Percentiles rank a stretch among this genome's conserved stretches.
Conservation (phyloP, 2,888 invertebrate genomes). For the Cantharis rustica region DNA sequence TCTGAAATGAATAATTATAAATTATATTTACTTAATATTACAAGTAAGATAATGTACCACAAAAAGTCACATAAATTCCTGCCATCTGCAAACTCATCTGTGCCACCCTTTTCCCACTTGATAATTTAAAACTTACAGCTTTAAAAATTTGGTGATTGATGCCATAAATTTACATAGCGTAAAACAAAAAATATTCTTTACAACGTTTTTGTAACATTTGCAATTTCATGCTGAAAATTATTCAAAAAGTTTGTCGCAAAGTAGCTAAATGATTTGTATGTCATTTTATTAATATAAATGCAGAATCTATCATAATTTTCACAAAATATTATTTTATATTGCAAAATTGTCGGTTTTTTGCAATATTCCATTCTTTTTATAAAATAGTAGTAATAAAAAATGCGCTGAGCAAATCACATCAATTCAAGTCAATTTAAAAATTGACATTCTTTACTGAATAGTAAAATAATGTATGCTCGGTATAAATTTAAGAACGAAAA, state of each 20-base stretch:
- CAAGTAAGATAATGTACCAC: background rate
- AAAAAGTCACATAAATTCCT: background rate
- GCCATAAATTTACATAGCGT: background rate
- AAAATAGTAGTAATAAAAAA: background rate
- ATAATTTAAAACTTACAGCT: background rate
- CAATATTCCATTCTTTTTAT: background rate
- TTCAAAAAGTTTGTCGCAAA: background rate
- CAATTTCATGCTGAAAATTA: background rate
- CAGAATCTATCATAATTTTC: background rate
- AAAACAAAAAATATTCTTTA: background rate
- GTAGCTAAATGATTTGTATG: background rate
- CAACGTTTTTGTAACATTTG: background rate
- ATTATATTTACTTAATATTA: background rate
- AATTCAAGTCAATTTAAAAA: background rate
- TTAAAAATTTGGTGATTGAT: background rate
- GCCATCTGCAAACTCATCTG: background rate
- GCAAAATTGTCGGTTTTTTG: background rate
- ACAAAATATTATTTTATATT: background rate
- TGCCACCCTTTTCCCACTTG: background rate
- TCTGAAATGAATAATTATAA: too few species aligned
- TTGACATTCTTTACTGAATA: background rate
- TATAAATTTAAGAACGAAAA: background rate
- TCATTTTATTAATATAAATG: background rate
- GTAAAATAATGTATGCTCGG: background rate
- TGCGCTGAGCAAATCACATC: background rate